Conservation (phyloP, 2,113 vertebrate species). For the Rana temporaria region DNA sequence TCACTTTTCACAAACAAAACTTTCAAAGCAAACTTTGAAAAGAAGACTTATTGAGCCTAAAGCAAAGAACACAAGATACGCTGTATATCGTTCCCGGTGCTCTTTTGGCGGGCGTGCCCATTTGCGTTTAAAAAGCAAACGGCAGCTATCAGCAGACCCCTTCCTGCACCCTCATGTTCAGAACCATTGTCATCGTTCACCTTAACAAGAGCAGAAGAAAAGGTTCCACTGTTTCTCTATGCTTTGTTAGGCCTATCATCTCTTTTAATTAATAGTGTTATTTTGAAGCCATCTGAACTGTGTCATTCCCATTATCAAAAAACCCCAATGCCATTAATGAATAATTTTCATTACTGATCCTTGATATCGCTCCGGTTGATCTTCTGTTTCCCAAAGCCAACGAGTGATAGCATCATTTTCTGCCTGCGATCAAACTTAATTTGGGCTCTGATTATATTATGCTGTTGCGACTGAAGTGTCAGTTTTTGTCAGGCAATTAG, state of each 20-base stretch:
- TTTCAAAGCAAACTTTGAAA: background rate
- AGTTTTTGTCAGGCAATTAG: slow-evolving; percentile 99
- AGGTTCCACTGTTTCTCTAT: slow-evolving; percentile 81
- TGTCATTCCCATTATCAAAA: slow-evolving; percentile 99
- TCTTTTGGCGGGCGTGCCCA: background rate
- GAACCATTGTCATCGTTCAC: slow-evolving; percentile 72
- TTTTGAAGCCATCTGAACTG: slow-evolving; percentile 97
- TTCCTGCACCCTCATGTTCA: slow-evolving; percentile 67
- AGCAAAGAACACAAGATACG: background rate
- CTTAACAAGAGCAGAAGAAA: slow-evolving; percentile 73
- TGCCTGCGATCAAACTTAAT: slow-evolving; percentile 99
- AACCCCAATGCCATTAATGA: slow-evolving; percentile 96
- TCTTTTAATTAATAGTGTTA: slow-evolving; percentile 99
- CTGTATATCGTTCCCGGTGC: background rate
- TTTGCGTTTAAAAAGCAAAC: slow-evolving; percentile 57
- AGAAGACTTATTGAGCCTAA: background rate
- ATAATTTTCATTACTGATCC: slow-evolving; percentile 98
- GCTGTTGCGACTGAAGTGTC: slow-evolving; percentile 98
- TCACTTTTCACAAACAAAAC: background rate
- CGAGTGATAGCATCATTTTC: slow-evolving; percentile 97
- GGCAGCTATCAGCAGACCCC: slow-evolving; percentile 64
- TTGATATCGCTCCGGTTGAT: slow-evolving; percentile 94
- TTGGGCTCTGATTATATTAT: slow-evolving; percentile 99
- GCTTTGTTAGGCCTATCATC: slow-evolving; percentile 98
- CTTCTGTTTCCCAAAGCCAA: slow-evolving; percentile 87